Base-by-base conservation (phyloP, 2,113 vertebrate genomes). In the Mesitornis unicolor region DNA sequence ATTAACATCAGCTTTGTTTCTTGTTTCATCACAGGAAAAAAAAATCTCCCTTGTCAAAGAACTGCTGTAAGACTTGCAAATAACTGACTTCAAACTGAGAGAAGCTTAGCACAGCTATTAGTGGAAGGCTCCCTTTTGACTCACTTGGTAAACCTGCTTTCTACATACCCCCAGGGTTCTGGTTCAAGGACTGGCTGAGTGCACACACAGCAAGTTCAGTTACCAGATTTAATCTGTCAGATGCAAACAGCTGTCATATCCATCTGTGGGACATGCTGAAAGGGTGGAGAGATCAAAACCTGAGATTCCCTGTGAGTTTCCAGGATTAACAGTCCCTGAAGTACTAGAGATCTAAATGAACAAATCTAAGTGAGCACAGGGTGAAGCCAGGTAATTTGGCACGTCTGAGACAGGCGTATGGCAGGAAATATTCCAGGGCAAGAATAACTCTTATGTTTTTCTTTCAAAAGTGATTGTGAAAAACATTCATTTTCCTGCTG, bases 181-280 rank as follows among this genome's bases (percentile, higher is more conserved):
- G 91, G 83, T 97, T 95, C 79, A 94, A 93, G 95, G 90, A 75
- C 95, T 93, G 75, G 53, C 70, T 91, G 81, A 90, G 65, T 65
- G 57, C 38, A 95, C 87, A 56, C 84, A 93, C 47, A 94, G 89
- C 84, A 98, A 93, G 95, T 95, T 93, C 93, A 92, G 69, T 81
- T 94, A 95, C 90, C 79, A 91, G 83, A 95, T 95, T 92, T 97
- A 96, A 97, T 96, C 80, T 96, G 85, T 74, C 93, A 92, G 74
- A 86, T 80, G 88, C 61, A 87, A 95, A 95, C 70, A 93, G 74
- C 82, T 97, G 82, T 79, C 64, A 96, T 96, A 93, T 93, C 86
- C 84, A 95, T 92, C 88, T 93, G 85, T 93, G 73, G 73, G 71
- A 61, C 90, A 96, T 74, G 83, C 75, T 95, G 81, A 80, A 95